Evolutionary conservation across 2,113 vertebrate species (phyloP).

Genomic region (Gracilinanus agilis): DNA sequence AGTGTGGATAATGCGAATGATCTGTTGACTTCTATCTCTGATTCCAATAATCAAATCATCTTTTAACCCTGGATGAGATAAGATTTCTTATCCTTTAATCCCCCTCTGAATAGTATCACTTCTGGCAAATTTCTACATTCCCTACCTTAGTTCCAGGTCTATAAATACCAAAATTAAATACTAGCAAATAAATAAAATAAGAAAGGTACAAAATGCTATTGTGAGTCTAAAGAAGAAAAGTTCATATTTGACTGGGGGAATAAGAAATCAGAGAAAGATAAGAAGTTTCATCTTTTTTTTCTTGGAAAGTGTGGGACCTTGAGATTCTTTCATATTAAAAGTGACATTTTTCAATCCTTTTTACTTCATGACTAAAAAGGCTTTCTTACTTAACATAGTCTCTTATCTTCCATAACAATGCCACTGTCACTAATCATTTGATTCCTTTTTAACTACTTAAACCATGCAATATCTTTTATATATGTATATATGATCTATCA

Average conservation of each 20-base stretch:
- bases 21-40: background rate
- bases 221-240: background rate
- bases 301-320: background rate
- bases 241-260: background rate
- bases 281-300: background rate
- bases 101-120: background rate
- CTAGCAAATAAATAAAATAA: background rate
- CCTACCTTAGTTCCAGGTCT: background rate
- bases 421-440: background rate
- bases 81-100: background rate
- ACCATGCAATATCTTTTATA: background rate
- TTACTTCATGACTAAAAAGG: background rate
- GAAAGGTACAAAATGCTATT: background rate
- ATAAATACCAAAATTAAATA: background rate
- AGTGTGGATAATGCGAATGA: background rate
- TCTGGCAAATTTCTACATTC: background rate
- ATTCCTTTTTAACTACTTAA: background rate
- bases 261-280: background rate
- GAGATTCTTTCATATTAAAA: background rate
- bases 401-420: background rate
- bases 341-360: background rate
- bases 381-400: background rate
- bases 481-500: too few species aligned
- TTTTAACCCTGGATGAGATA: background rate
- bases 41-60: background rate